Evolutionary conservation across 2,113 vertebrate genomes (phyloP), one percentile per base, ranked within the genome.

Genomic region (Aleadryas rufinucha): DNA sequence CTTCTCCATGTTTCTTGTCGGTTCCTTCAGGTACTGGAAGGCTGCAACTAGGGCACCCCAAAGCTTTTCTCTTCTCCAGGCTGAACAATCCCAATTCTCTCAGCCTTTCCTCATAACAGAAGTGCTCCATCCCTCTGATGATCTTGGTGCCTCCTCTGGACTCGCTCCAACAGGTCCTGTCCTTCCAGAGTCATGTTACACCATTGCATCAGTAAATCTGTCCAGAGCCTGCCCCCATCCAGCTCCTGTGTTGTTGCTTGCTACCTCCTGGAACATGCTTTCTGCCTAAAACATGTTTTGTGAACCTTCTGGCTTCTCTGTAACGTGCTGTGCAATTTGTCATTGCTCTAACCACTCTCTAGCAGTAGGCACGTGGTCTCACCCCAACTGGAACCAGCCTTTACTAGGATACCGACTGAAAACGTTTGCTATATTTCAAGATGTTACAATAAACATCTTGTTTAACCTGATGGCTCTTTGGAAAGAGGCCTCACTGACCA

Each of bases 391-490:
- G 50, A 90, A 61, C 27, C 5, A 2, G 30, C 81, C 23, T 69
- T 81, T 10, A 35, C 30, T 6, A n/a, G 49, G 41, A 80, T 24
- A 74, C 44, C 76, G 75, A 13, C 33, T 45, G 31, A 41, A 92
- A 81, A 37, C 7, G 65, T 96, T 94, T 89, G 93, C 88, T 94
- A 69, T 97, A 96, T 37, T 60, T 60, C 57, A 37, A 60, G 57
- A 37, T 37, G 35, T 94, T 92, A 93, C 83, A 96, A 95, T 97
- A 96, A 96, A 96, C 10, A 4, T 87, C 64, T 77, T 44, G 1
- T 68, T 84, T 63, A 78, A 89, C 49, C 52, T 21, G 52, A 19
- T 56, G 20, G 60, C 56, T 60, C 50, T 47, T 33, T 93, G 90
- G 72, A 84, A 83, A 63, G 70, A 59, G 26, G 33, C 41, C 37